Evolutionary conservation across 2,888 invertebrate genomes (phyloP).

Genomic region (Polydrusus pterygomalis): DNA sequence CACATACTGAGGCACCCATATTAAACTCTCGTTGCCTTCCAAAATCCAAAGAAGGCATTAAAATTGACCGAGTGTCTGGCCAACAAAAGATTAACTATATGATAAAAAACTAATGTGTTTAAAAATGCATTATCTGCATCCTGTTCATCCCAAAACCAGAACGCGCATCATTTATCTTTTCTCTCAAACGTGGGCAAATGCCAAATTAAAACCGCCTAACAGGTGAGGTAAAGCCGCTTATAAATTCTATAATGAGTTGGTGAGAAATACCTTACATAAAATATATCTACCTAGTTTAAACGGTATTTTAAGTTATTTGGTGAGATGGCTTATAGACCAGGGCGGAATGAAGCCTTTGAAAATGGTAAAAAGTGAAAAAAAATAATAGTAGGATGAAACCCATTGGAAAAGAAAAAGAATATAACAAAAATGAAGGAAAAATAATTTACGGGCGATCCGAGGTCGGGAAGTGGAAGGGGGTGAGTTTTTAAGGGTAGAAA

Average conservation of each 20-base stretch:
- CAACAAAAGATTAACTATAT: slow-evolving; percentile 39
- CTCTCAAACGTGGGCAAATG: slow-evolving; percentile 55
- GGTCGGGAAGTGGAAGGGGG: no score
- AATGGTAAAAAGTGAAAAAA: no score
- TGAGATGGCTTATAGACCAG: no score
- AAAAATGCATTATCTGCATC: slow-evolving; percentile 57
- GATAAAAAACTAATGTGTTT: slow-evolving; percentile 54
- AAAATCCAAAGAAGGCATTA: slow-evolving; percentile 40
- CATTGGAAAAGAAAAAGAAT: no score
- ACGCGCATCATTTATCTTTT: slow-evolving; percentile 54
- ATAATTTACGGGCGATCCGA: no score
- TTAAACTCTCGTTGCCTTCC: slow-evolving; percentile 30
- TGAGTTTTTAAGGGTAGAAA: no score
- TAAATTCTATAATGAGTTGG: slow-evolving; percentile 47
- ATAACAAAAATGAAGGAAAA: no score
- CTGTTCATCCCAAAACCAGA: slow-evolving; percentile 50
- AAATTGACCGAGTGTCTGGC: slow-evolving; percentile 48
- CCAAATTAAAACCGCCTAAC: slow-evolving; percentile 58
- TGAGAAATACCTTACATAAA: slow-evolving; percentile 16
- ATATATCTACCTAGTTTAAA: slow-evolving; percentile 18
- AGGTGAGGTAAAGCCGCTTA: slow-evolving; percentile 49
- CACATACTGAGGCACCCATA: neutral
- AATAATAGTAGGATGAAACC: no score
- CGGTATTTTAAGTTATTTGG: neutral
- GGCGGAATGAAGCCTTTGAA: no score